Base-by-base conservation (phyloP, 2,113 vertebrate genomes). In the Ptilonorhynchus violaceus region DNA sequence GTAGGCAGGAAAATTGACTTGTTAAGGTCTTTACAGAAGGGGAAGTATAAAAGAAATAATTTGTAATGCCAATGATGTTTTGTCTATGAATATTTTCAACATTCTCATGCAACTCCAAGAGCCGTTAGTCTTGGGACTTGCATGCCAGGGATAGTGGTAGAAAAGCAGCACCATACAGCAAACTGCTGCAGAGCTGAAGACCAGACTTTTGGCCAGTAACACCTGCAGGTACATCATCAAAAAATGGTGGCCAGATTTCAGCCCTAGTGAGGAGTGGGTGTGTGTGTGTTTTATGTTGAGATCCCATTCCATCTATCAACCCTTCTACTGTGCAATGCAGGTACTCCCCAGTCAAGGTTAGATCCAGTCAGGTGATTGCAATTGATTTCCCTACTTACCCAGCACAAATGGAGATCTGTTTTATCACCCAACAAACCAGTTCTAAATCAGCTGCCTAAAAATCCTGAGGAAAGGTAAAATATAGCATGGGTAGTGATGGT, bases 351-450 rank as follows among this genome's bases (percentile, higher is more conserved):
- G 22, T 24, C 42, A 23, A 66, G 28, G 67, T 11, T 21, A 41
- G 31, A 17, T 28, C 30, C 53, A 50, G 56, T 3, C 23, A 78
- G 0, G 0, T 8, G 22, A 20, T 0, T 7, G 8, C 8, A 72
- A 10, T 1, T 35, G 8, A 79, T 69, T 76, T 74, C 67, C 64
- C 41, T 5, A 2, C n/a, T 52, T 19, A 44, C 12, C 35, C 33
- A 64, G 33, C 21, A 30, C 24, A 53, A 35, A 49, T 12, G 14
- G 13, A 59, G 56, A 63, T 17, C 11, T 30, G 11, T 47, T 75
- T 13, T 19, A 18, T 10, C 60, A 47, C 28, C 44, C 58, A 56
- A 19, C 31, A 75, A 64, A 39, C 13, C 69, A 50, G 41, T 21
- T 60, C 79, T 69, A 24, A 35, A 72, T 10, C 52, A 81, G 9